These are phyloP conservation scores for Helarctos malayanus DNA, from an alignment of 2,797 vertebrate species.

Conservation along the genomic window DNA sequence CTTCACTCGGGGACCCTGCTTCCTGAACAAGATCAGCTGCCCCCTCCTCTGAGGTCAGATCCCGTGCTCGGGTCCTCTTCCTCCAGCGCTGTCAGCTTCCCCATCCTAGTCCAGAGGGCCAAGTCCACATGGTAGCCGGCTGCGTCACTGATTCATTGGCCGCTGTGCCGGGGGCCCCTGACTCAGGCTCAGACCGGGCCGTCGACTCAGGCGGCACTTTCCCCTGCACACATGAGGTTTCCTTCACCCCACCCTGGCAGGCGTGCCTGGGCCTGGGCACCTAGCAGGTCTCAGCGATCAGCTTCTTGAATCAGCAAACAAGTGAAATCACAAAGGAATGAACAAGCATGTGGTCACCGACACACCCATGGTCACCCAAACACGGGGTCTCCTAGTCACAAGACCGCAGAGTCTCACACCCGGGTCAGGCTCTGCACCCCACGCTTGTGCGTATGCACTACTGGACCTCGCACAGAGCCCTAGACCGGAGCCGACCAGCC, in stretches of 20 bases:
- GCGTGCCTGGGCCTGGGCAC: conserved; percentile 41
- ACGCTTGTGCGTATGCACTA: not conserved
- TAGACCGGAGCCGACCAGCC: not conserved
- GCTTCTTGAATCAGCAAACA: conserved; percentile 51
- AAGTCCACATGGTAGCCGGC: conserved; percentile 74
- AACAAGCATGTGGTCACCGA: not conserved
- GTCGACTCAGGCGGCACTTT: not conserved
- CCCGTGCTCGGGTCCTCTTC: conserved; percentile 89
- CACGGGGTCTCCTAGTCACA: not conserved
- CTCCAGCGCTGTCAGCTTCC: conserved; percentile 83
- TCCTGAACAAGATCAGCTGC: conserved; percentile 92
- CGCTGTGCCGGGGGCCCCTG: not conserved
- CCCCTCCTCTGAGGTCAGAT: conserved; percentile 89
- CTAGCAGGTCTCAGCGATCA: not conserved
- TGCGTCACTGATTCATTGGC: conserved; percentile 92
- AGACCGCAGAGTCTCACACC: not conserved
- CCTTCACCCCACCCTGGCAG: not conserved
- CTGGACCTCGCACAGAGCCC: not conserved
- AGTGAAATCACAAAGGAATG: not conserved
- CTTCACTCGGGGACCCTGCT: conserved; percentile 89
- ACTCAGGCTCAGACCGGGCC: conserved; percentile 13
- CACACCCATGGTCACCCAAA: not conserved
- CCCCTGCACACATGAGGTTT: not conserved
- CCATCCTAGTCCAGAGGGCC: conserved; percentile 83
- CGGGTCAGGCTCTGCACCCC: not conserved